phyloP scores from a whole-genome alignment of 2,888 invertebrate species.

The Zootermopsis nevadensis region DNA sequence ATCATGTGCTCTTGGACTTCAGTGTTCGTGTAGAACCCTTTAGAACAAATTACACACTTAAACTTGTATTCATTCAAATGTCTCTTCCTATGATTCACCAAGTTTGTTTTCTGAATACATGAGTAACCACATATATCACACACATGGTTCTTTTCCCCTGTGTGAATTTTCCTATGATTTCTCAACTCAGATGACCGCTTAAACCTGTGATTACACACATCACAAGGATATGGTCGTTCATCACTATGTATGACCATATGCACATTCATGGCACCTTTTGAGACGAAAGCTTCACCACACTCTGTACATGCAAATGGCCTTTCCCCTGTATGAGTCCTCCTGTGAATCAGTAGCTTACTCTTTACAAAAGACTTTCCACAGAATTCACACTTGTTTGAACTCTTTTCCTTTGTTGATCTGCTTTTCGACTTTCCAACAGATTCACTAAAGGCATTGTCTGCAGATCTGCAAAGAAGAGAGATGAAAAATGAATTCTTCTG shows the following conservation, averaged over 20 bases:
- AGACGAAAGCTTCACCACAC: conserved; percentile 56
- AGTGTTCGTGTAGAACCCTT: conserved; percentile 66
- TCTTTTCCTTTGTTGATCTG: conserved; percentile 1
- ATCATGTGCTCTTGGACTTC: conserved; percentile 69
- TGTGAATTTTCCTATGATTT: conserved; percentile 52
- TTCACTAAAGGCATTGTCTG: background rate
- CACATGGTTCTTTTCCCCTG: conserved; percentile 50
- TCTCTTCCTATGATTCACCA: conserved; percentile 50
- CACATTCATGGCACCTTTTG: conserved; percentile 51
- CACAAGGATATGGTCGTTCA: conserved; percentile 50
- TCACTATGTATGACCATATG: conserved; percentile 53
- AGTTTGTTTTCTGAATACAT: conserved; percentile 49
- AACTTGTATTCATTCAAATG: conserved; percentile 52
- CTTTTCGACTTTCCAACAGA: background rate
- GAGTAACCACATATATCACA: conserved; percentile 51
- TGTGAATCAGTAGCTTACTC: conserved; percentile 49
- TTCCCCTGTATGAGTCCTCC: conserved; percentile 52
- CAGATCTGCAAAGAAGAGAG: conserved; percentile 14
- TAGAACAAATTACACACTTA: conserved; percentile 67
- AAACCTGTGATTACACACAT: conserved; percentile 48
- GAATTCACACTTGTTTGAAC: conserved; percentile 45
- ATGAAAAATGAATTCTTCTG: background rate
- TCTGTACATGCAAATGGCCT: conserved; percentile 56
- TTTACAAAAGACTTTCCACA: conserved; percentile 49
- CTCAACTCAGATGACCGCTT: conserved; percentile 51